phyloP scores from a whole-genome alignment of 2,797 vertebrate genomes.

The Melanotaenia trifasciata region DNA sequence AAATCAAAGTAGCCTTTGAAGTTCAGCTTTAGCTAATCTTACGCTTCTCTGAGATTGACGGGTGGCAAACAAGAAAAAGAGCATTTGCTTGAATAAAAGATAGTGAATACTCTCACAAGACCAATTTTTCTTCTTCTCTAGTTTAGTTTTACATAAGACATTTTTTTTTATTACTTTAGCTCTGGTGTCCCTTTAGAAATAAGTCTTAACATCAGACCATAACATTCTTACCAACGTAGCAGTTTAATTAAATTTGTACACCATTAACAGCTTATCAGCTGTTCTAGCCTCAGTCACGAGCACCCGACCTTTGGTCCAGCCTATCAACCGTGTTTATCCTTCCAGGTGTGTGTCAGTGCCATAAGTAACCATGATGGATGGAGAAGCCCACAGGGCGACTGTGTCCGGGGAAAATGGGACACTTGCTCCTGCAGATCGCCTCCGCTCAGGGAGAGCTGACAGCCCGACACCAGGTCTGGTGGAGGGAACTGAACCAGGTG shows the following conservation, averaged over 20 bases:
- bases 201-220: neutral
- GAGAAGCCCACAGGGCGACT: constrained; percentile 81
- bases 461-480: constrained; percentile 93
- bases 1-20: constrained; percentile 33
- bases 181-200: neutral
- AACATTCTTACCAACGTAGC: neutral
- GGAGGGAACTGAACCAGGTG: constrained; percentile 96
- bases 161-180: neutral
- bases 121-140: neutral
- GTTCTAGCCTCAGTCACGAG: neutral
- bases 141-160: neutral
- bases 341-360: constrained; percentile 40
- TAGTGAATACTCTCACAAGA: neutral
- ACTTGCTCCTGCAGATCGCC: constrained; percentile 82
- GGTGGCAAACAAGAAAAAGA: neutral
- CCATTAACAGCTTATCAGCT: constrained; percentile 1
- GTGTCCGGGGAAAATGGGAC: constrained; percentile 83
- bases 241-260: neutral
- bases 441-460: constrained; percentile 85
- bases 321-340: constrained; percentile 14
- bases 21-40: constrained; percentile 18
- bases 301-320: constrained; percentile 42
- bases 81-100: neutral
- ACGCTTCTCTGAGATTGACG: neutral
- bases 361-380: constrained; percentile 84